These are phyloP conservation scores for Acanthosoma haemorrhoidale DNA, from an alignment of 2,888 invertebrate species.

Conservation along the genomic window DNA sequence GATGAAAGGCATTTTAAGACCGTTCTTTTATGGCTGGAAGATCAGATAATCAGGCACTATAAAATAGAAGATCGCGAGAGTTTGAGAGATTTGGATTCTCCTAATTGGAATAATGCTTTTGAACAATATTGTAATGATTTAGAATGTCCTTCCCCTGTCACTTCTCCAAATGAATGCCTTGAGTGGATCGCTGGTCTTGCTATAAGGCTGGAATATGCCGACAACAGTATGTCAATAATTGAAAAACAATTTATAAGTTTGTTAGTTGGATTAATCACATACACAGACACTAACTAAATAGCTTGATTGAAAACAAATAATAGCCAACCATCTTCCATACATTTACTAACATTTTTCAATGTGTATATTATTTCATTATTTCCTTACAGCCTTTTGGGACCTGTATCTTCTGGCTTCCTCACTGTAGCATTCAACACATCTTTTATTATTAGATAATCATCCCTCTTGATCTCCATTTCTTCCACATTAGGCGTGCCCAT, in stretches of 20 bases:
- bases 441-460: too few relatives aligned
- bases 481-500: too few relatives aligned
- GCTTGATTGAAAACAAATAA: too few relatives aligned
- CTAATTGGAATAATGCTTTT: conserved; percentile 67
- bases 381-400: too few relatives aligned
- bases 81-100: conserved; percentile 61
- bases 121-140: conserved; percentile 68
- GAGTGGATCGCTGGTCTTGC: conserved; percentile 85
- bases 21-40: conserved; percentile 84
- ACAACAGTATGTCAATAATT: conserved; percentile 56
- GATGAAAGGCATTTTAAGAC: conserved; percentile 75
- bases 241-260: neutral
- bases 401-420: too few relatives aligned
- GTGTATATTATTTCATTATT: too few relatives aligned
- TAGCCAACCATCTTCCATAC: too few relatives aligned
- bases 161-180: conserved; percentile 60
- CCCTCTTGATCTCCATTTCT: too few relatives aligned
- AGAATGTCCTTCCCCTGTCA: conserved; percentile 61
- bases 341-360: too few relatives aligned
- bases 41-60: conserved; percentile 85
- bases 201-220: conserved; percentile 73
- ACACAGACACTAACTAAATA: too few relatives aligned
- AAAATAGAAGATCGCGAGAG: conserved; percentile 72
- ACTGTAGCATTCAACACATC: too few relatives aligned
- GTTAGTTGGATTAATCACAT: too few relatives aligned